Conservation (phyloP, 2,113 vertebrate genomes). For the Poeciliopsis occidentalis region DNA sequence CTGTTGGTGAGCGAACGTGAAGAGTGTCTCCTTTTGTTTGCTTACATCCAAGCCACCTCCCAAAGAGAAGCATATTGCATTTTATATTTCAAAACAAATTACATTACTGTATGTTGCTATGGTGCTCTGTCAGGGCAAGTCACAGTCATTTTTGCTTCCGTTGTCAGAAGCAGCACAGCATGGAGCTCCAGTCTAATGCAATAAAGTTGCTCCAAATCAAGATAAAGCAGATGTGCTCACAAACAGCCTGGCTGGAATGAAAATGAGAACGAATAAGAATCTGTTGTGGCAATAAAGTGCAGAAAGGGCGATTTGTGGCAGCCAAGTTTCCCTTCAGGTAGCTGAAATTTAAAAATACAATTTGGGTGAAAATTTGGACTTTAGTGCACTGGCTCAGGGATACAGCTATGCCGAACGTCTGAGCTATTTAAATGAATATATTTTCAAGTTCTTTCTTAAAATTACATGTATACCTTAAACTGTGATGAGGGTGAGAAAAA, state of each 20-base stretch:
- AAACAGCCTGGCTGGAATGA: conserved; percentile 45
- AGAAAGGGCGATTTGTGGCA: conserved; percentile 28
- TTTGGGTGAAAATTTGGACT: not conserved
- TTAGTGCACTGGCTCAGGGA: not conserved
- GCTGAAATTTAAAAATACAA: conserved; percentile 8
- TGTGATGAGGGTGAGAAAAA: conserved; percentile 32
- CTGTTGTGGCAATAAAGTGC: conserved; percentile 42
- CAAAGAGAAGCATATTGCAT: conserved; percentile 69
- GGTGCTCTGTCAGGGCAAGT: conserved; percentile 73
- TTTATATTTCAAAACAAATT: conserved; percentile 81
- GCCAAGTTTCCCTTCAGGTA: conserved; percentile 16
- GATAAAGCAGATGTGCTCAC: conserved; percentile 70
- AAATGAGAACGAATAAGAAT: conserved; percentile 45
- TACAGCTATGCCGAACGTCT: not conserved
- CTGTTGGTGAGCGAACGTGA: conserved; percentile 30
- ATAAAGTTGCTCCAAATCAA: conserved; percentile 73
- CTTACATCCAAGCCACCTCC: conserved; percentile 63
- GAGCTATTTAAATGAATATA: not conserved
- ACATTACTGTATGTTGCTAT: conserved; percentile 68
- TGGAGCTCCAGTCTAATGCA: conserved; percentile 74
- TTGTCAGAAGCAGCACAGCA: conserved; percentile 60
- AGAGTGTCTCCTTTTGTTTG: conserved; percentile 53
- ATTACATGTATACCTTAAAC: not conserved
- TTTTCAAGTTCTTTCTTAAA: not conserved
- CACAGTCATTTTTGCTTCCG: conserved; percentile 67